Evolutionary conservation across 2,888 invertebrate genomes (phyloP), one percentile per base, ranked within the genome.

Genomic region (Tetranychus piercei): DNA sequence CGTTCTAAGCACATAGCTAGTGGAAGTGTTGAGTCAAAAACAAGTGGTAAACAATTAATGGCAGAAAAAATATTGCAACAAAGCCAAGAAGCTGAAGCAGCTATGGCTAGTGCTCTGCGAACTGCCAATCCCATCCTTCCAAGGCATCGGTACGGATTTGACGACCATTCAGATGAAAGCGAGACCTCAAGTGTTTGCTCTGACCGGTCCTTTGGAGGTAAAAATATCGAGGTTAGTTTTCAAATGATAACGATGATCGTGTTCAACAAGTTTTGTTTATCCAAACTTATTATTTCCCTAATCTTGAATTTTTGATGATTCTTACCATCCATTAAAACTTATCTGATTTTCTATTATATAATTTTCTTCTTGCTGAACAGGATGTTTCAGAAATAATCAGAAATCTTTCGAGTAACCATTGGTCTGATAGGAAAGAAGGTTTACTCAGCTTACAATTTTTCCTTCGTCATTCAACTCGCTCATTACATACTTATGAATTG

Each of bases 131-230:
- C 20, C 11, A 23, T 67, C 9, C 67, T 20, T 22, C 71, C 20
- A 71, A 73, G 76, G 65, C 76, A 77, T 71, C 75, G 77, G 18
- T 79, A 76, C 73, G 78, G 77, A 15, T 79, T 78, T 76, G 78
- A 79, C 65, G 80, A 92, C 80, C 89, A 89, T 80, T 89, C 89
- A 18, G 90, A 90, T 79, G 92, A 93, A 80, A 92, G 94, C 9
- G 95, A 96, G 82, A 94, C 94, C 0, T 95, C 94, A 72, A 94
- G 94, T 81, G 90, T 96, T 15, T 94, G 94, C 82, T 95, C 94
- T 0, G 95, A 95, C 80, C 85, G 91, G 44, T 92, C 92, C 73
- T 87, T 90, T 79, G 87, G 77, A 18, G 65, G 90, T 77, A 85
- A 91, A 79, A 88, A 87, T 65, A 88, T 89, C 79, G 92, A 92